Percentiles rank a stretch among this genome's conserved stretches.
phyloP scores from a whole-genome alignment of 2,113 vertebrate species.

The Pao palembangensis region DNA sequence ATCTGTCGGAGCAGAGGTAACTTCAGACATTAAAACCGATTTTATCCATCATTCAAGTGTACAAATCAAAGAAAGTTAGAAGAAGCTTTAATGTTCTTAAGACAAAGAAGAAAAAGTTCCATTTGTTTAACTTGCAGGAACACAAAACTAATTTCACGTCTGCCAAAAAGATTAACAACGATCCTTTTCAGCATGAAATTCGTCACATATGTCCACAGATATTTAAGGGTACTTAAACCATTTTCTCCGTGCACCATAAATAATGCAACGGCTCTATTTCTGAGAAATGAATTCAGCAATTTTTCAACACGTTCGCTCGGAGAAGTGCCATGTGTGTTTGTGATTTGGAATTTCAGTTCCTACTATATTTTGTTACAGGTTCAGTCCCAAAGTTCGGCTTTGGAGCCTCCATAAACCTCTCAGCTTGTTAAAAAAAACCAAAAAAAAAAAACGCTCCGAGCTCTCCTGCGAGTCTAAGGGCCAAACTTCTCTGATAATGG shows the following conservation, averaged over 20 bases:
- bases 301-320: constrained; percentile 13
- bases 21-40: too few relatives aligned
- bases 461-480: constrained; percentile 42
- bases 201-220: too few relatives aligned
- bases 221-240: too few relatives aligned
- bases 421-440: constrained; percentile 43
- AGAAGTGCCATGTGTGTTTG: constrained; percentile 33
- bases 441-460: constrained; percentile 34
- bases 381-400: constrained; percentile 30
- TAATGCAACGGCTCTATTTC: constrained; percentile 3
- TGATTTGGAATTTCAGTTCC: constrained; percentile 36
- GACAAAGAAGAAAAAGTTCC: neutral
- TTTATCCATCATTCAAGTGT: too few relatives aligned
- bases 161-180: neutral
- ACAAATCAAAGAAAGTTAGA: too few relatives aligned
- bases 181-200: neutral
- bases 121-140: neutral
- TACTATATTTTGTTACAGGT: constrained; percentile 54
- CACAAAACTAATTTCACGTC: neutral
- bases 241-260: neutral
- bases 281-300: constrained; percentile 5
- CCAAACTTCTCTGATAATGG: constrained; percentile 55
- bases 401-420: constrained; percentile 49
- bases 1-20: too few relatives aligned
- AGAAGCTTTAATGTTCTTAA: too few relatives aligned